Evolutionary conservation across 2,888 invertebrate species (phyloP).

Genomic region (Polydesmus complanatus): DNA sequence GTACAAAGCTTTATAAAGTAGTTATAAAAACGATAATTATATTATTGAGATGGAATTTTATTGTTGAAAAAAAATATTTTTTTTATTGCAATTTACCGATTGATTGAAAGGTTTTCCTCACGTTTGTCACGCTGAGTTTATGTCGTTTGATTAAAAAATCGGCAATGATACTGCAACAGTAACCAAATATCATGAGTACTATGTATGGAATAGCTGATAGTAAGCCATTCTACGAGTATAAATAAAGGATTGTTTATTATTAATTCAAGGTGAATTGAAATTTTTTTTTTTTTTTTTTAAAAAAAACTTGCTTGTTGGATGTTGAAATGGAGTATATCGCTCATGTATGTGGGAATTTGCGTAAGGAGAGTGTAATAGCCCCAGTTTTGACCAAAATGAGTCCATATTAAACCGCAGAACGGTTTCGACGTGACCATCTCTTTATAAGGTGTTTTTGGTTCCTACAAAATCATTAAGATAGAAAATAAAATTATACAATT

Average conservation of each 20-base stretch:
- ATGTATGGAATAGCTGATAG: constrained; percentile 11
- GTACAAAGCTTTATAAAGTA: constrained; percentile 5
- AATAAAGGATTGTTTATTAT: background rate
- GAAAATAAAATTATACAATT: background rate
- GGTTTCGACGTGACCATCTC: constrained; percentile 2
- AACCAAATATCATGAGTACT: constrained; percentile 7
- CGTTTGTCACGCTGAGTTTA: background rate
- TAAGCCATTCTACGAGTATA: constrained; percentile 12
- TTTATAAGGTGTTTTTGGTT: constrained; percentile 8
- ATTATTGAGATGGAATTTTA: background rate
- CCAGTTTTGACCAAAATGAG: constrained; percentile 51
- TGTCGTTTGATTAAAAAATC: constrained; percentile 10
- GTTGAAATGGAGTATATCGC: constrained; percentile 51
- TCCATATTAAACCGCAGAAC: constrained; percentile 9
- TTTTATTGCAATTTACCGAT: constrained; percentile 4
- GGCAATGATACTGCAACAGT: constrained; percentile 5
- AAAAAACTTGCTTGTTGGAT: constrained; percentile 49
- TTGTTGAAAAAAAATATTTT: too few species aligned
- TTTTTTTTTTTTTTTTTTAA: background rate
- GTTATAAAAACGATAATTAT: background rate
- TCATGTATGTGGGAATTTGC: constrained; percentile 67
- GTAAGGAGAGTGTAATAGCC: constrained; percentile 73
- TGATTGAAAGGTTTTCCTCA: constrained; percentile 7
- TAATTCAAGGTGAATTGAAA: too few species aligned
- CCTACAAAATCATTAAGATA: constrained; percentile 7